phyloP scores from a whole-genome alignment of 1,140 invertebrate genomes.

The Hypsibius dujardini region DNA sequence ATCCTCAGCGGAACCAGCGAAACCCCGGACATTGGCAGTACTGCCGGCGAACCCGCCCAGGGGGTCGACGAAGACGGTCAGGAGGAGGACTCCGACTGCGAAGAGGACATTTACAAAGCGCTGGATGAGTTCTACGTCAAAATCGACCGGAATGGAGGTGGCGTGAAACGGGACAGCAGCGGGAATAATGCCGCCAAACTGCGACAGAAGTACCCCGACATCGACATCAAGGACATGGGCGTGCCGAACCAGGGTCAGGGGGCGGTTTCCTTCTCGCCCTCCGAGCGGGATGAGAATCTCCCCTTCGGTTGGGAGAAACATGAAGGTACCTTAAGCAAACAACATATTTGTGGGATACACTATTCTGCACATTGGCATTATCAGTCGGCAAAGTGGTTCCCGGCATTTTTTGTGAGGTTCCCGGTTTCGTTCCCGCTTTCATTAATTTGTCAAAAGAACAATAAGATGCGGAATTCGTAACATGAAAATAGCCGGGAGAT shows the following conservation, averaged over 20 bases:
- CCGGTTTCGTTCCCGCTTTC: no score
- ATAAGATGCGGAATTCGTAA: no score
- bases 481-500: no score
- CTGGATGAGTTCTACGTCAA: constrained; percentile 22
- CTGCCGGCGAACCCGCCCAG: constrained; percentile 16
- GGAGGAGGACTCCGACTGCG: constrained; percentile 42
- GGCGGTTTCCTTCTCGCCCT: constrained; percentile 14
- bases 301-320: constrained; percentile 80
- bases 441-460: no score
- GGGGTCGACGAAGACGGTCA: constrained; percentile 36
- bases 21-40: neutral
- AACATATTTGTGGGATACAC: constrained; percentile 17
- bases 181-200: constrained; percentile 33
- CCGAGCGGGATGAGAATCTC: constrained; percentile 30
- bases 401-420: no score
- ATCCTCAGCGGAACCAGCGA: neutral
- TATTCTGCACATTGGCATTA: no score
- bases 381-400: no score
- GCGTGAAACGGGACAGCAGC: no score
- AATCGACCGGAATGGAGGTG: constrained; percentile 27
- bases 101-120: constrained; percentile 12
- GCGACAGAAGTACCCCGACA: constrained; percentile 43
- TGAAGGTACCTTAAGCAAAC: constrained; percentile 46
- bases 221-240: constrained; percentile 51
- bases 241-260: constrained; percentile 30